A percentile compares a stretch with the other conserved stretches of the same genome.
phyloP scores from a whole-genome alignment of 2,113 vertebrate species.

The Cnemophilus loriae region DNA sequence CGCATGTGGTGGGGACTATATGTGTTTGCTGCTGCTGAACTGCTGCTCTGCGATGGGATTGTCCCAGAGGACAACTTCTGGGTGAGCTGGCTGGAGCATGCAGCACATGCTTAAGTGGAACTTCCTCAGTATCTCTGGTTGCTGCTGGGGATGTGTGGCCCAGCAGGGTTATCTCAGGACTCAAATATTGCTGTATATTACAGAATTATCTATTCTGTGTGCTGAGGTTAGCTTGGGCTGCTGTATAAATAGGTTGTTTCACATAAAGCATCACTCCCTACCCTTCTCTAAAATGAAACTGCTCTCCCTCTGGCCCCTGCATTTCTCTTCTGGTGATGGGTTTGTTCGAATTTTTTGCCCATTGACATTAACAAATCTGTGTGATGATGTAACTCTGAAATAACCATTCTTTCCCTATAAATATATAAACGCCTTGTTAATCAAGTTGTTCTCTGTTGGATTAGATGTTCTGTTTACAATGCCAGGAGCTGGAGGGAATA shows the following conservation, averaged over 20 bases:
- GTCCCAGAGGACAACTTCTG: neutral
- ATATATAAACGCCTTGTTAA: neutral
- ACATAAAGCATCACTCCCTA: neutral
- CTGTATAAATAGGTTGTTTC: neutral
- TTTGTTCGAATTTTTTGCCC: neutral
- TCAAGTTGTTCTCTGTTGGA: neutral
- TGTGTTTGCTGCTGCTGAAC: neutral
- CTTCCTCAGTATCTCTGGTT: neutral
- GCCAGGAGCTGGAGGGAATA: neutral
- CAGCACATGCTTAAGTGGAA: neutral
- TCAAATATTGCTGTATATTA: neutral
- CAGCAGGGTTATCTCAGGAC: neutral
- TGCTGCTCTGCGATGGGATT: neutral
- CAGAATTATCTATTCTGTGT: neutral
- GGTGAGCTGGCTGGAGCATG: neutral
- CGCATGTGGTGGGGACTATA: neutral
- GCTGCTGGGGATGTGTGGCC: neutral
- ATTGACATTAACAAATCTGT: neutral
- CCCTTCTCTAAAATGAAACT: neutral
- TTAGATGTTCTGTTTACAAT: neutral
- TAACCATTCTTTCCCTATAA: neutral
- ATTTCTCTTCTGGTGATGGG: neutral
- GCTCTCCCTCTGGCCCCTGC: neutral
- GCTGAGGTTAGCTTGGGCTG: neutral
- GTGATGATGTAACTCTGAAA: neutral